Evolutionary conservation across 2,113 vertebrate species (phyloP).

Genomic region (Gymnarchus niloticus): DNA sequence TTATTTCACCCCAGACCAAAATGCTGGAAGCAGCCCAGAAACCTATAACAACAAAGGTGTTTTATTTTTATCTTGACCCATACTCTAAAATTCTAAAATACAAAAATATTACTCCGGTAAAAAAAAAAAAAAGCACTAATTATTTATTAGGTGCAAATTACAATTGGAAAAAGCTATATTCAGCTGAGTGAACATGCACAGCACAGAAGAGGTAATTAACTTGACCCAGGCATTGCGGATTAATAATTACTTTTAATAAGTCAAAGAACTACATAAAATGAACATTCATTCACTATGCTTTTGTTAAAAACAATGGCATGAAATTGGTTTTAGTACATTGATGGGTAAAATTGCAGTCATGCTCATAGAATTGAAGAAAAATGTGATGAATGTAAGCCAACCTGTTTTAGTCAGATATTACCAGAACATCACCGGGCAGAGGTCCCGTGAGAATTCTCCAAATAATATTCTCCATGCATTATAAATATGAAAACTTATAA

Average conservation of each 20-base stretch:
- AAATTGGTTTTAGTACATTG: background rate
- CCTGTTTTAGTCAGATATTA: background rate
- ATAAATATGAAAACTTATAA: background rate
- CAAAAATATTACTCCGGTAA: background rate
- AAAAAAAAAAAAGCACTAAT: constrained; percentile 24
- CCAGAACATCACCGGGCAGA: background rate
- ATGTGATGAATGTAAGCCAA: background rate
- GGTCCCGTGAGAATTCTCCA: background rate
- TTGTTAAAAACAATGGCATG: background rate
- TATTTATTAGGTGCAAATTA: constrained; percentile 29
- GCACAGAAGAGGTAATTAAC: constrained; percentile 23
- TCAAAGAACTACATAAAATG: background rate
- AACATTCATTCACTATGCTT: background rate
- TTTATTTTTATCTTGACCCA: too few species aligned
- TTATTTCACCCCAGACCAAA: too few species aligned
- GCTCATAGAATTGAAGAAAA: background rate
- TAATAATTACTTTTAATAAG: constrained; percentile 14
- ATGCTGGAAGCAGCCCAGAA: too few species aligned
- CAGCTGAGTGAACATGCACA: constrained; percentile 9
- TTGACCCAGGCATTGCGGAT: constrained; percentile 14
- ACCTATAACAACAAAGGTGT: too few species aligned
- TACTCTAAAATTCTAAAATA: background rate
- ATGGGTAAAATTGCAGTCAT: background rate
- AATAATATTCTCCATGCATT: background rate
- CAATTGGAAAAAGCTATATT: constrained; percentile 15